Evolutionary conservation across 2,797 vertebrate genomes (phyloP), one percentile per base, ranked within the genome.

Genomic region (Sebastes kiyomatsui): DNA sequence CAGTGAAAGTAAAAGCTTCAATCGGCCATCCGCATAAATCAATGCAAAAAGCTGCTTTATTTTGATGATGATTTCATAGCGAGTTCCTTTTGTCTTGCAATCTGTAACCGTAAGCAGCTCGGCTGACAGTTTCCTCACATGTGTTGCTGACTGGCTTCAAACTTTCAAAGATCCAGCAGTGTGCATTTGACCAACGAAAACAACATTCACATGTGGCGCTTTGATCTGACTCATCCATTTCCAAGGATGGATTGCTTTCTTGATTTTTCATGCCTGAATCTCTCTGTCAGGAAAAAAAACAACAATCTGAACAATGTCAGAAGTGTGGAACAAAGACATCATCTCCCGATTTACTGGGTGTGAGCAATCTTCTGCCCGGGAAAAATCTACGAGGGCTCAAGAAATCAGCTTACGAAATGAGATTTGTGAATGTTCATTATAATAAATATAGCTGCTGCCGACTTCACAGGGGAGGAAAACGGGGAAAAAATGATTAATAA

Each of bases 21-120:
- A 86, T 86, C 75, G 67, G 64, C 68, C 71, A 27, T 80, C 64
- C 14, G 8, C 52, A 72, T 58, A 71, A 87, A 87, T 86, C 77
- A 73, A 77, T 77, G 64, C 25, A 61, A 54, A 79, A 28, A 49
- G 67, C 3, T 28, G 20, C 59, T 18, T 79, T 75, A 65, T 83
- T 76, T 74, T 73, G 20, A 69, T 61, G 42, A 58, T 77, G 25
- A 72, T 65, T 77, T 72, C 54, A 49, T 30, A 13, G 35, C 54
- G 13, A 2, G 35, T 61, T 81, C 30, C 20, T 61, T 77, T 67
- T 28, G 28, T 60, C 25, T 52, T 33, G 60, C 33, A 3, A 33
- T 35, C 12, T 73, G 16, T 27, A 66, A 67, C 6, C 3, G 22
- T 60, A 32, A 72, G 59, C 25, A 68, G 28, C 49, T 52, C 5